These are phyloP conservation scores for Leucopsar rothschildi DNA, from an alignment of 2,113 vertebrate species.

Conservation along the genomic window DNA sequence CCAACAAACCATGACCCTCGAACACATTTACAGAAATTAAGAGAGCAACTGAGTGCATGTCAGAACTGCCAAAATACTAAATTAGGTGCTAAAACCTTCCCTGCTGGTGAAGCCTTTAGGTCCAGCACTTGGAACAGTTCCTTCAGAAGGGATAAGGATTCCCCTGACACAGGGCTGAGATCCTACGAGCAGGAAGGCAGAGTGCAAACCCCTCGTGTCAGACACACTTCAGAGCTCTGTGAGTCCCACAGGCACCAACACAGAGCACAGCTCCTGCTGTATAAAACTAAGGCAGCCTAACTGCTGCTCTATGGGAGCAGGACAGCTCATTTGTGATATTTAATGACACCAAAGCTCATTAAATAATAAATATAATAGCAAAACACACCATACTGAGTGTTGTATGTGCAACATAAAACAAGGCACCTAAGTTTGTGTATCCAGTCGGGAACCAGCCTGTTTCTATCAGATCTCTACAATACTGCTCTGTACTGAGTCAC, in stretches of 20 bases:
- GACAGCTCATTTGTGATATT: background rate
- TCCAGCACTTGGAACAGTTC: background rate
- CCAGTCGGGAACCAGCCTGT: background rate
- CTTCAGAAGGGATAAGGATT: background rate
- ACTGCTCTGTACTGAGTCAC: background rate
- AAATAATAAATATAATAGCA: background rate
- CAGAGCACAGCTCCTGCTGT: background rate
- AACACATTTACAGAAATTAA: background rate
- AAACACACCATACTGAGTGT: background rate
- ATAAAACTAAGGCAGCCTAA: background rate
- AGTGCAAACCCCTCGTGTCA: background rate
- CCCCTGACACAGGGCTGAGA: background rate
- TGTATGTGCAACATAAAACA: background rate
- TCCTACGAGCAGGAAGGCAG: rapidly evolving
- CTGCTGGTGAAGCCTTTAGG: background rate
- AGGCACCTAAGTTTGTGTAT: background rate
- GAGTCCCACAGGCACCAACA: background rate
- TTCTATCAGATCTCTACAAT: background rate
- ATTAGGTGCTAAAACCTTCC: background rate
- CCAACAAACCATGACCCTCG: background rate
- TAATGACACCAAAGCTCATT: background rate
- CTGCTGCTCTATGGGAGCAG: background rate
- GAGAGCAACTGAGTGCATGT: background rate
- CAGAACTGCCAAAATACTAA: background rate
- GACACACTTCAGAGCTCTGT: background rate